Conservation (phyloP, 2,113 vertebrate species). For the Heterochromis multidens region DNA sequence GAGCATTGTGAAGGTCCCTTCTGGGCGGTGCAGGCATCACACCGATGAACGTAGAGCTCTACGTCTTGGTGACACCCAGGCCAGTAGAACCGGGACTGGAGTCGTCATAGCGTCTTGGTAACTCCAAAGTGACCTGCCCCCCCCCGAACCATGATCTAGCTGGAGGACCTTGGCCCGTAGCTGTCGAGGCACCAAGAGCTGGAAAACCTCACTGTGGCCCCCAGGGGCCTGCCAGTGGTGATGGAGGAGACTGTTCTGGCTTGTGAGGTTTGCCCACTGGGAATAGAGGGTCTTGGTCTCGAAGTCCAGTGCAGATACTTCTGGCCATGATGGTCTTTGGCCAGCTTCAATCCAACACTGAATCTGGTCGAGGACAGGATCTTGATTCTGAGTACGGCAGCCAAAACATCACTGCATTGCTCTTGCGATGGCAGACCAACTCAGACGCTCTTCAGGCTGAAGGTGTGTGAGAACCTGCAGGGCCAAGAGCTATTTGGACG, state of each 20-base stretch:
- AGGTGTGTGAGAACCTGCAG: too few relatives aligned
- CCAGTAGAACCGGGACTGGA: not conserved
- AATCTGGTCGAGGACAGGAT: too few relatives aligned
- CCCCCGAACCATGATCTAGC: not conserved
- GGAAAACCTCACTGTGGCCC: too few relatives aligned
- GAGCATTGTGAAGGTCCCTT: not conserved
- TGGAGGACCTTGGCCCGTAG: not conserved
- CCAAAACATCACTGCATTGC: not conserved
- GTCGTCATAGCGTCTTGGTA: not conserved
- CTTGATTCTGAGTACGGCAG: not conserved
- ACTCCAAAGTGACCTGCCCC: not conserved
- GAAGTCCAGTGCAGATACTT: too few relatives aligned
- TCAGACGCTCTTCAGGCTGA: too few relatives aligned
- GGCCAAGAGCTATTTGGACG: too few relatives aligned
- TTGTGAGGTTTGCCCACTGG: not conserved
- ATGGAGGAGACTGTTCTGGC: fast-evolving
- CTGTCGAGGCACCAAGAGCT: too few relatives aligned
- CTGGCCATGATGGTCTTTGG: too few relatives aligned
- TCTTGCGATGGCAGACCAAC: too few relatives aligned
- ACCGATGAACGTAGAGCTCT: not conserved
- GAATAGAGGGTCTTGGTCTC: too few relatives aligned
- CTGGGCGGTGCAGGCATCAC: not conserved
- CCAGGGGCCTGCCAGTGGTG: fast-evolving
- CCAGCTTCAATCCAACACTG: too few relatives aligned
- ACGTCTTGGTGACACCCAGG: not conserved